Evolutionary conservation across 1,140 invertebrate species (phyloP).

Genomic region (Cotesia glomerata): DNA sequence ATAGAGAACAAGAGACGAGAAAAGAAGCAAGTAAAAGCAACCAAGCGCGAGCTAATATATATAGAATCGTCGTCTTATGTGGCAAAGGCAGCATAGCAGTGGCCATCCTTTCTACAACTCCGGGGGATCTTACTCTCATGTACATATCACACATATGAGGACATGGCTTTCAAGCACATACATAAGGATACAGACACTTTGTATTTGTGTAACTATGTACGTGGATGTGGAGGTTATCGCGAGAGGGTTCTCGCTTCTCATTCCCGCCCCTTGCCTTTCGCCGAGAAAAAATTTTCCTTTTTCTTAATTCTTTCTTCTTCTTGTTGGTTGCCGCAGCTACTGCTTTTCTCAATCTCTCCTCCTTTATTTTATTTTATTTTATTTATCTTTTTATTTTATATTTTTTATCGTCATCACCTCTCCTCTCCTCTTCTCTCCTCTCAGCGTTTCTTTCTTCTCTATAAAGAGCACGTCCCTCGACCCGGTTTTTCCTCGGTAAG

Average conservation of each 20-base stretch:
- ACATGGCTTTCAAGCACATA: background rate
- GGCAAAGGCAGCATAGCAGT: background rate
- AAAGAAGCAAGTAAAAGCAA: background rate
- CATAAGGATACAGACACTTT: slow-evolving; percentile 9
- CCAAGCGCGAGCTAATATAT: background rate
- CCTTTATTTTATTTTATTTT: background rate
- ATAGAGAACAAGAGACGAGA: background rate
- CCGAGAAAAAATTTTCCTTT: background rate
- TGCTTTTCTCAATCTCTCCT: background rate
- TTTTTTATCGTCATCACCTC: background rate
- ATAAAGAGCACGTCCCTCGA: slow-evolving; percentile 5
- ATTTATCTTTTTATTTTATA: slow-evolving; percentile 11
- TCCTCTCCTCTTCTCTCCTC: no score
- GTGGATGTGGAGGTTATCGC: background rate
- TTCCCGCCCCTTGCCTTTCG: no score
- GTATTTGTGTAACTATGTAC: background rate
- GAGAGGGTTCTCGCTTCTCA: background rate
- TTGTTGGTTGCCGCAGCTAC: background rate
- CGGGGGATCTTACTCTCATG: background rate
- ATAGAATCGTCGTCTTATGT: slow-evolving; percentile 9
- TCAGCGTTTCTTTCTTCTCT: background rate
- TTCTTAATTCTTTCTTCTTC: background rate
- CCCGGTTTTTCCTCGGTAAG: background rate
- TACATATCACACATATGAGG: background rate
- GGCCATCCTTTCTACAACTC: slow-evolving; percentile 10